Evolutionary conservation across 2,797 vertebrate genomes (phyloP).

Genomic region (Cryptoblepharus egeriae): DNA sequence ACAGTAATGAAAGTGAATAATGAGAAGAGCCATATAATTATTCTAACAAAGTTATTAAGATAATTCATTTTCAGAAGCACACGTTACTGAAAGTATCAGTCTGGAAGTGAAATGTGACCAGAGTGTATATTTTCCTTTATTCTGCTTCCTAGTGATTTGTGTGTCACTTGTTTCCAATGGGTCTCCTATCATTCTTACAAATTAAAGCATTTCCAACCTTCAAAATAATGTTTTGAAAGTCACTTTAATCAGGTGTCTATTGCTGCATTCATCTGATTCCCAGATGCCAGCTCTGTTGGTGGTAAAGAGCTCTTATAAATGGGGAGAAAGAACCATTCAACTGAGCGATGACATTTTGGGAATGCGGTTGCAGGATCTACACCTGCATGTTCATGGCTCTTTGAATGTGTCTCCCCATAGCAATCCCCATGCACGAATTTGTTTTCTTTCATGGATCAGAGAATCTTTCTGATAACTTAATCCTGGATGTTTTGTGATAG

Average conservation of each 20-base stretch:
- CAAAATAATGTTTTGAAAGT: slow-evolving; percentile 1
- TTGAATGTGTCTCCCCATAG: background rate
- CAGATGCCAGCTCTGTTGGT: background rate
- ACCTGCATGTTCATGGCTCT: background rate
- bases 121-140: slow-evolving; percentile 7
- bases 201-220: background rate
- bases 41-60: slow-evolving; percentile 7
- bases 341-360: background rate
- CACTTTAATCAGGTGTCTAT: background rate
- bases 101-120: slow-evolving; percentile 19
- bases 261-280: background rate
- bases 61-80: slow-evolving; percentile 14
- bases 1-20: slow-evolving; percentile 19
- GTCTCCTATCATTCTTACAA: slow-evolving; percentile 7
- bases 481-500: no score
- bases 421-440: background rate
- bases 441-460: background rate
- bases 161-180: slow-evolving; percentile 1
- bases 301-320: background rate
- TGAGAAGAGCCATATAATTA: slow-evolving; percentile 25
- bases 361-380: background rate
- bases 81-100: slow-evolving; percentile 20
- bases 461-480: background rate
- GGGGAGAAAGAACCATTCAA: background rate
- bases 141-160: background rate